Evolutionary conservation across 2,888 invertebrate genomes (phyloP).

Genomic region (Spicauda simplicius): DNA sequence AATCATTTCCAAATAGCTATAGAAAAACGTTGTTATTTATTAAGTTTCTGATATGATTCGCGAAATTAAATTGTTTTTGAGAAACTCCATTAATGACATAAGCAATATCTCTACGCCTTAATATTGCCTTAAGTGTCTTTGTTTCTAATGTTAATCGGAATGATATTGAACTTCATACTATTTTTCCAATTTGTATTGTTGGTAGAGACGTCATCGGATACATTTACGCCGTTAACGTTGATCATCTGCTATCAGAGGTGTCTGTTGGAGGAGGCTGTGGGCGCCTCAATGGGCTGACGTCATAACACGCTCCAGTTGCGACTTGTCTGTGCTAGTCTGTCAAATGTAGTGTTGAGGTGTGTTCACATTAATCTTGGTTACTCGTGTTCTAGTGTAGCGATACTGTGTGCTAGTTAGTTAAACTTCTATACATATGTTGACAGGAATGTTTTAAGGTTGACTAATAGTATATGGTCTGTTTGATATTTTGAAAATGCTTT

Average conservation of each 20-base stretch:
- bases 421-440: too few relatives aligned
- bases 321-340: conserved; percentile 62
- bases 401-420: not conserved
- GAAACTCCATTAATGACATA: too few relatives aligned
- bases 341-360: conserved; percentile 53
- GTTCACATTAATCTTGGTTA: conserved; percentile 6
- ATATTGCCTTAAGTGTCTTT: too few relatives aligned
- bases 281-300: conserved; percentile 64
- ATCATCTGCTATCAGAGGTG: conserved; percentile 30
- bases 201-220: not conserved
- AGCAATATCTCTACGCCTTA: too few relatives aligned
- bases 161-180: too few relatives aligned
- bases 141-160: too few relatives aligned
- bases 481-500: not conserved
- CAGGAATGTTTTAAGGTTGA: too few relatives aligned
- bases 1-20: not conserved
- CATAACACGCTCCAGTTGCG: conserved; percentile 72
- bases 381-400: not conserved
- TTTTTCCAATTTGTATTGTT: not conserved
- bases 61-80: too few relatives aligned
- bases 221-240: not conserved
- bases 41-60: too few relatives aligned
- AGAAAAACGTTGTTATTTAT: too few relatives aligned
- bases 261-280: conserved; percentile 40
- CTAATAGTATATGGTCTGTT: too few relatives aligned